phyloP scores from a whole-genome alignment of 2,888 invertebrate genomes.

The Schizaphis graminum region DNA sequence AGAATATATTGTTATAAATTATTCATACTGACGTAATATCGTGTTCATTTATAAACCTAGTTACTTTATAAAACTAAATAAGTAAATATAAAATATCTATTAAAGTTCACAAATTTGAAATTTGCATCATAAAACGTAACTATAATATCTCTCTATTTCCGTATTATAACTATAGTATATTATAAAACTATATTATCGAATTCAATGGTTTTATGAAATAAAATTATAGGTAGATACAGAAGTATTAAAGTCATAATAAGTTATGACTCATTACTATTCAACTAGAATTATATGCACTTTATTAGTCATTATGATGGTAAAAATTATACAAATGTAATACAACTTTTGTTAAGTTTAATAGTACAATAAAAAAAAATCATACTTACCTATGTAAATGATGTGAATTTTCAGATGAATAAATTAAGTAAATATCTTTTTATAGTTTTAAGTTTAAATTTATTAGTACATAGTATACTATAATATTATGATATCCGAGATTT shows the following conservation, averaged over 20 bases:
- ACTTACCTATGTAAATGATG: background rate
- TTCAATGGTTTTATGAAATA: background rate
- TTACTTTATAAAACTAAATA: background rate
- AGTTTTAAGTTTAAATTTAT: background rate
- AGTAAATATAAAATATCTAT: background rate
- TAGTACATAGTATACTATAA: background rate
- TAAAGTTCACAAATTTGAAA: background rate
- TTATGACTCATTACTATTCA: background rate
- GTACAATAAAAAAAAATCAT: constrained; percentile 11
- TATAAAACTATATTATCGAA: background rate
- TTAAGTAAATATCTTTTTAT: background rate
- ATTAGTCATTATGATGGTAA: background rate
- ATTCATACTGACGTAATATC: constrained; percentile 25
- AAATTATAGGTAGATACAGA: background rate
- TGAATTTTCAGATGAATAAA: background rate
- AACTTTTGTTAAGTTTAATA: constrained; percentile 14
- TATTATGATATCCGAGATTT: constrained; percentile 18
- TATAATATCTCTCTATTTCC: background rate
- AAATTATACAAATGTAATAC: background rate
- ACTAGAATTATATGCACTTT: background rate
- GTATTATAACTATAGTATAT: background rate
- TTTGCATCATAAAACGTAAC: background rate
- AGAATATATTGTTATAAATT: constrained; percentile 16
- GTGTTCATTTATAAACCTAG: constrained; percentile 7
- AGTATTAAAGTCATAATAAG: background rate